phyloP scores from a whole-genome alignment of 2,113 vertebrate genomes.

The Gavialis gangeticus region DNA sequence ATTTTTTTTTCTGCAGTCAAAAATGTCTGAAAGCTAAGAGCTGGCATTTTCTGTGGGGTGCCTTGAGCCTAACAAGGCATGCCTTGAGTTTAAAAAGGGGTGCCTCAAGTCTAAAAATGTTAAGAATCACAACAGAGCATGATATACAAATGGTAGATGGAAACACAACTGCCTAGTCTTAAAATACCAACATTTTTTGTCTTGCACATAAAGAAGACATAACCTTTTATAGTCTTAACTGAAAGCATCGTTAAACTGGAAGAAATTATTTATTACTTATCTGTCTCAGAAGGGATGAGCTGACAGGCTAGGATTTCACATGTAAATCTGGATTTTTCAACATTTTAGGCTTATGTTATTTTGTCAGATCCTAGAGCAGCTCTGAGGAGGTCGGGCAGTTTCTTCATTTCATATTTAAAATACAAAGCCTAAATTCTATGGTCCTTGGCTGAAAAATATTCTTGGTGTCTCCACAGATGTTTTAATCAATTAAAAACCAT shows the following conservation, averaged over 20 bases:
- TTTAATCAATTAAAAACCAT: neutral
- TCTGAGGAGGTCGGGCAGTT: neutral
- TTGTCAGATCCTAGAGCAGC: neutral
- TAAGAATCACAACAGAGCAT: neutral
- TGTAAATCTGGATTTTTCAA: neutral
- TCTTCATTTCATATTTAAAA: neutral
- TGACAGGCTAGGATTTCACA: neutral
- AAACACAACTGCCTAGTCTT: neutral
- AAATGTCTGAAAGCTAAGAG: too few species aligned
- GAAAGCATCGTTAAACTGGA: neutral
- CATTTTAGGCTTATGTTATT: neutral
- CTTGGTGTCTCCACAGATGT: neutral
- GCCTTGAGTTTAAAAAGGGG: too few species aligned
- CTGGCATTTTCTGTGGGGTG: too few species aligned
- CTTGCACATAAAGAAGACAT: neutral
- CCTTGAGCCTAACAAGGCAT: too few species aligned
- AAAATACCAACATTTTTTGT: neutral
- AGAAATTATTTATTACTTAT: neutral
- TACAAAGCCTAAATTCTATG: neutral
- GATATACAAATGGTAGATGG: neutral
- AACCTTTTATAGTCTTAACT: neutral
- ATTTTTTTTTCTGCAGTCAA: too few species aligned
- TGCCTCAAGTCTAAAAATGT: too few species aligned
- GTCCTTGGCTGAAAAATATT: neutral
- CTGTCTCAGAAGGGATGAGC: neutral